Percentiles rank a stretch among this genome's conserved stretches.
These are phyloP conservation scores for Ethmia dodecea DNA, from an alignment of 2,888 invertebrate genomes.

Conservation along the genomic window DNA sequence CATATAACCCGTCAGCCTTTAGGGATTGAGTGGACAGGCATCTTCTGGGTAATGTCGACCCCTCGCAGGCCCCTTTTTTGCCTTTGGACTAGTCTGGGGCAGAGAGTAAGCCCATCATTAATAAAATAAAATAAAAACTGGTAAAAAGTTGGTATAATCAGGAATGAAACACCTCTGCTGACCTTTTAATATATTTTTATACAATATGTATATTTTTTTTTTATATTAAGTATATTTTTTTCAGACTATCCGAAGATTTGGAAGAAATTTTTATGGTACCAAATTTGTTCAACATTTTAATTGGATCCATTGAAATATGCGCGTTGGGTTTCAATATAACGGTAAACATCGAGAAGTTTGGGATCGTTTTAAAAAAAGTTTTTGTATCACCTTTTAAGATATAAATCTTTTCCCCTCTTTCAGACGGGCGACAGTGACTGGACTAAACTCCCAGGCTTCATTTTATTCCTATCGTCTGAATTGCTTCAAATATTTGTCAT, in stretches of 20 bases:
- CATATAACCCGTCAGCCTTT: too few relatives aligned
- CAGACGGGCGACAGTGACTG: slow-evolving; percentile 24
- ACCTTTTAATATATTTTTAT: too few relatives aligned
- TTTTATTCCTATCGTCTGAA: slow-evolving; percentile 23
- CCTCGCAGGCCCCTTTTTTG: too few relatives aligned
- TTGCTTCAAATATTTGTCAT: slow-evolving; percentile 27
- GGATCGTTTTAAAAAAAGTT: not conserved
- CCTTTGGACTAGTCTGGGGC: too few relatives aligned
- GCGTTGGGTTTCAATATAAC: slow-evolving; percentile 60
- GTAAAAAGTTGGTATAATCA: too few relatives aligned
- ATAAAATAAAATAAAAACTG: too few relatives aligned
- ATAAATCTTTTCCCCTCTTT: slow-evolving; percentile 10
- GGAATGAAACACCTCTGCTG: too few relatives aligned
- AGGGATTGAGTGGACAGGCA: too few relatives aligned
- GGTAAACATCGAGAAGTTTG: slow-evolving; percentile 27
- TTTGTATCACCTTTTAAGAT: not conserved
- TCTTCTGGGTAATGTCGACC: too few relatives aligned
- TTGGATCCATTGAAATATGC: slow-evolving; percentile 60
- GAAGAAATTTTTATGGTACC: slow-evolving; percentile 55
- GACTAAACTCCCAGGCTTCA: slow-evolving; percentile 19
- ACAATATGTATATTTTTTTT: not conserved
- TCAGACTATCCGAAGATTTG: slow-evolving; percentile 51
- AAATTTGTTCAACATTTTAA: slow-evolving; percentile 54
- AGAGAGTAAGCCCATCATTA: too few relatives aligned
- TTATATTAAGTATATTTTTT: slow-evolving; percentile 21